Evolutionary conservation across 2,797 vertebrate genomes (phyloP), one percentile per base, ranked within the genome.

Genomic region (Gila robusta): DNA sequence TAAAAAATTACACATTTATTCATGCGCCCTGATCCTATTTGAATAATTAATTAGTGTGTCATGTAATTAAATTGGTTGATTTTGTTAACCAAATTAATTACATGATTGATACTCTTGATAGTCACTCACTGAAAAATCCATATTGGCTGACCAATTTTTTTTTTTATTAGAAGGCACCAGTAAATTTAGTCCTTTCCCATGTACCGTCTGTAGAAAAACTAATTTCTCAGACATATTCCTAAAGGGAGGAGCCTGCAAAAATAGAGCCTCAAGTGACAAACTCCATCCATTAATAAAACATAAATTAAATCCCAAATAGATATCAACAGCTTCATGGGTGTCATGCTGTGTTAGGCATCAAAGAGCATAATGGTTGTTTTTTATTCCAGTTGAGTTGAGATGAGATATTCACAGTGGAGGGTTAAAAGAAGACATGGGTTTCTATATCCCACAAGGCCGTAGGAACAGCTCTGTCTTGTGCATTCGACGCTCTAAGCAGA

Each of bases 301-400:
- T 91, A 11, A 44, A 37, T 87, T 32, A 94, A 94, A 94, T 94
- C 93, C 93, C 87, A 87, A 95, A 94, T 92, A 90, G 80, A 87
- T 92, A 92, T 93, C 93, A 86, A 93, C 91, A 91, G 87, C 90
- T 93, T 94, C 92, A 88, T 89, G 90, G 87, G 84, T 88, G 82
- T 91, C 94, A 88, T 0, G 91, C 94, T 93, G 94, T 8, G 93
- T 4, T 80, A 78, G 1, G 91, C 95, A 94, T 95, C 94, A 96
- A 94, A 95, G 92, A 91, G 94, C 94, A 94, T 94, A 89, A 62
- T 93, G 93, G 92, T 89, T 69, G 90, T 93, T 93, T 92, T 92
- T 88, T 76, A 76, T 90, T 87, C 64, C 56, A 21, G 85, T 88
- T 80, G 90, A 89, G 90, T 87, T 82, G 85, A 90, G 90, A 91